A percentile compares a stretch with the other conserved stretches of the same genome.
phyloP scores from a whole-genome alignment of 1,140 invertebrate genomes.

The Drosophila bocki region DNA sequence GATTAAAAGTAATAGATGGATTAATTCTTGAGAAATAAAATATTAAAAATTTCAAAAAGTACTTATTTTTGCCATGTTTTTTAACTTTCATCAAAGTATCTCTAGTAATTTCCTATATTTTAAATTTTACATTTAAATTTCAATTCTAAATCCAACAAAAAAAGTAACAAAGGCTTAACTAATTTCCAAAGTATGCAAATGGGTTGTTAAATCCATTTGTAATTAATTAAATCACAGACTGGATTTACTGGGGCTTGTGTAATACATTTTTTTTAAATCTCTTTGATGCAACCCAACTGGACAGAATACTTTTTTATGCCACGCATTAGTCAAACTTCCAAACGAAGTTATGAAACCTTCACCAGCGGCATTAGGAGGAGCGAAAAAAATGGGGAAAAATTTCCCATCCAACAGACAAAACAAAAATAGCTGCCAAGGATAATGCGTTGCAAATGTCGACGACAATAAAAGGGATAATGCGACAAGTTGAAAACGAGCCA shows the following conservation, averaged over 20 bases:
- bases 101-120: too few species aligned
- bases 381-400: conserved; percentile 11
- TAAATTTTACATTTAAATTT: too few species aligned
- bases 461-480: conserved; percentile 80
- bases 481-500: conserved; percentile 74
- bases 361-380: background rate
- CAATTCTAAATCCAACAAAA: background rate
- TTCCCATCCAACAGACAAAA: conserved; percentile 12
- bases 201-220: background rate
- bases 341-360: conserved; percentile 31
- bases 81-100: too few species aligned
- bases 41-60: background rate
- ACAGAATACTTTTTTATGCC: conserved; percentile 9
- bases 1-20: background rate
- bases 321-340: conserved; percentile 32
- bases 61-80: too few species aligned
- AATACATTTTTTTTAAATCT: background rate
- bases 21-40: background rate
- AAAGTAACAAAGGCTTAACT: background rate
- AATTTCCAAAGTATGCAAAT: background rate
- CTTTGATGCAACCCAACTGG: background rate
- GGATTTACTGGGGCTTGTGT: background rate
- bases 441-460: conserved; percentile 71
- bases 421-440: conserved; percentile 51
- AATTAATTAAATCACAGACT: background rate